Percentiles rank a stretch among this genome's conserved stretches.
These are phyloP conservation scores for Plecturocebus donacophilus DNA, from an alignment of 2,113 vertebrate genomes.

Conservation along the genomic window DNA sequence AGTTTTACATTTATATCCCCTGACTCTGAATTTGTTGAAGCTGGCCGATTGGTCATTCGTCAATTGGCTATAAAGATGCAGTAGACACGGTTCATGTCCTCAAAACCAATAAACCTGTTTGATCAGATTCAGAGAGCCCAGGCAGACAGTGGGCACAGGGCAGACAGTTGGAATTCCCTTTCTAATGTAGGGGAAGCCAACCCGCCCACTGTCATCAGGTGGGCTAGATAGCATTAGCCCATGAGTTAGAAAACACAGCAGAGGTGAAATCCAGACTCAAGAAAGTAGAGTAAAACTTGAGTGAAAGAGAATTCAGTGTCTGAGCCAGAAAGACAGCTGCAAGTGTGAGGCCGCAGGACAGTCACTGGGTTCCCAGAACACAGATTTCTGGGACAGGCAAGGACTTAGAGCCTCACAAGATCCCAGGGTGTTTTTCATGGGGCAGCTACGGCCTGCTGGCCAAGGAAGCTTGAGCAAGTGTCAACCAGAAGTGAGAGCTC, in stretches of 20 bases:
- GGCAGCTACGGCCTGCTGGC: not conserved
- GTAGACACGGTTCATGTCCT: not conserved
- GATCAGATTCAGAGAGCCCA: not conserved
- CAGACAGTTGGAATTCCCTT: not conserved
- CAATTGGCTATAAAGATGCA: not conserved
- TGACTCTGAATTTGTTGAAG: not conserved
- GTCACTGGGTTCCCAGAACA: not conserved
- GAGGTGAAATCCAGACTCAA: not conserved
- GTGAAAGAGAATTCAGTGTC: not conserved
- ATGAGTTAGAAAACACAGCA: not conserved
- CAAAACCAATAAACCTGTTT: not conserved
- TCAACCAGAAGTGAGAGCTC: not conserved
- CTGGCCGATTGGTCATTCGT: not conserved
- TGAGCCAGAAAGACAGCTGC: not conserved
- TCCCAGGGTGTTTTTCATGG: not conserved
- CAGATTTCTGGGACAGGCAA: not conserved
- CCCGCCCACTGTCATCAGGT: too few species aligned
- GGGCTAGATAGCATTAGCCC: not conserved
- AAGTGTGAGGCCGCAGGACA: not conserved
- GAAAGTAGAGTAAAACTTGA: not conserved
- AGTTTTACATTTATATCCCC: not conserved
- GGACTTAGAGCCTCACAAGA: not conserved
- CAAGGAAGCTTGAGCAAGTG: not conserved
- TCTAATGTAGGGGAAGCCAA: not conserved
- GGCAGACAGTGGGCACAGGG: not conserved